Evolutionary conservation across 1,140 invertebrate species (phyloP), one percentile per base, ranked within the genome.

Genomic region (Arion vulgaris): DNA sequence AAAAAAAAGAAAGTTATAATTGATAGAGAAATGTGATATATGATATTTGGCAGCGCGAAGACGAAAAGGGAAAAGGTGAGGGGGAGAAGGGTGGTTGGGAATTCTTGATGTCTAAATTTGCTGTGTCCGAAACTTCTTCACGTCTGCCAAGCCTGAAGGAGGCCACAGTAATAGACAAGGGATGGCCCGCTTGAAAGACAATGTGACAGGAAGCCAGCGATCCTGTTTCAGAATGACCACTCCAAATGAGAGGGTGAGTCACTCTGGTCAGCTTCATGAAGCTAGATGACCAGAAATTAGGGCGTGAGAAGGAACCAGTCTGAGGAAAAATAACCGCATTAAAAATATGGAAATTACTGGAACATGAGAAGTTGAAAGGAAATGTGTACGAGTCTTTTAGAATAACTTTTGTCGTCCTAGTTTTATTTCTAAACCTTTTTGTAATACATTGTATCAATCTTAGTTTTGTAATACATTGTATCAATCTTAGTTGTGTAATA

Each of bases 221-320:
- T 66, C 62, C 62, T 32, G 32, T 66, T 66, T 66, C 62, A n/a
- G 32, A 66, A 7, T 66, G 62, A 66, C 62, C 62, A 66, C 62
- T 66, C 62, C 62, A 66, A 66, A 66, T 66, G 62, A 66, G 62
- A 5, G 5, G n/a, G 62, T 66, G 62, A 66, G n/a, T 66, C 62
- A 66, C 32, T 66, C 26, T 17, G 62, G 28, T 23, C 62, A 66
- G 62, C 28, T 1, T 66, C 62, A 7, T 9, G 28, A 32, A 32
- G n/a, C 62, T 28, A 66, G 62, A 66, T 66, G 62, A 66, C n/a
- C 1, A 66, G 28, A 66, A 66, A 66, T 66, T 66, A 66, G 28
- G n/a, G 62, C 28, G 4, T 32, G 1, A 9, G 62, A 32, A 28
- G 11, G 15, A 23, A 49, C n/a, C 5, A 7, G n/a, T 34, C 62